Conservation (phyloP, 2,797 vertebrate genomes). For the Leuciscus waleckii region DNA sequence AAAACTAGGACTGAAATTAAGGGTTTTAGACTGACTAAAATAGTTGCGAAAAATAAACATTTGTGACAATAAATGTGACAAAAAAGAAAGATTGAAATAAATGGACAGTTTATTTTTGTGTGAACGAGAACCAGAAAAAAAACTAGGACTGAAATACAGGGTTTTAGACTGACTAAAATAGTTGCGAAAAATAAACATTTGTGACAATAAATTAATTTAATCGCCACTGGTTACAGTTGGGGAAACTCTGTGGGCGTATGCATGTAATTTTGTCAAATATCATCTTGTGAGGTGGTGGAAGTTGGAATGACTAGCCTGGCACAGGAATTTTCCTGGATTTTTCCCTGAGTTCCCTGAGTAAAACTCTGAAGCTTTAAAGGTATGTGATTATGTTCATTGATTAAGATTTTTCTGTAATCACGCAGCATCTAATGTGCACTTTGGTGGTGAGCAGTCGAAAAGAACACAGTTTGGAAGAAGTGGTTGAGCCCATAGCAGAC, state of each 20-base stretch:
- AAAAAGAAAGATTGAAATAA: neutral
- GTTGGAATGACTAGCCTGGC: neutral
- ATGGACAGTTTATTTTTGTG: neutral
- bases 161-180: neutral
- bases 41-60: neutral
- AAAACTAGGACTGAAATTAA: neutral
- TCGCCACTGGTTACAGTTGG: neutral
- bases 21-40: neutral
- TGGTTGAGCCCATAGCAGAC: neutral
- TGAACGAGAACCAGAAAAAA: neutral
- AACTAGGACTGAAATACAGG: neutral
- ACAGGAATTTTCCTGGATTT: neutral
- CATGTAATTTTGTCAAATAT: neutral
- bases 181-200: neutral
- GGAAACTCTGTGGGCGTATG: neutral
- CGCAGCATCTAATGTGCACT: neutral
- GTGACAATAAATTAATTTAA: neutral
- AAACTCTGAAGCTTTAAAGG: neutral
- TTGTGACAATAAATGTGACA: neutral
- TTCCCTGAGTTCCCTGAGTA: neutral
- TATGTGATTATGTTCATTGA: neutral
- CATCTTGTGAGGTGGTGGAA: neutral
- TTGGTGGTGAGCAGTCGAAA: neutral
- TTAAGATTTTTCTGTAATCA: neutral
- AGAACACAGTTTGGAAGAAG: slow-evolving; percentile 6